Base-by-base conservation (phyloP, 2,113 vertebrate species). In the Picathartes gymnocephalus region DNA sequence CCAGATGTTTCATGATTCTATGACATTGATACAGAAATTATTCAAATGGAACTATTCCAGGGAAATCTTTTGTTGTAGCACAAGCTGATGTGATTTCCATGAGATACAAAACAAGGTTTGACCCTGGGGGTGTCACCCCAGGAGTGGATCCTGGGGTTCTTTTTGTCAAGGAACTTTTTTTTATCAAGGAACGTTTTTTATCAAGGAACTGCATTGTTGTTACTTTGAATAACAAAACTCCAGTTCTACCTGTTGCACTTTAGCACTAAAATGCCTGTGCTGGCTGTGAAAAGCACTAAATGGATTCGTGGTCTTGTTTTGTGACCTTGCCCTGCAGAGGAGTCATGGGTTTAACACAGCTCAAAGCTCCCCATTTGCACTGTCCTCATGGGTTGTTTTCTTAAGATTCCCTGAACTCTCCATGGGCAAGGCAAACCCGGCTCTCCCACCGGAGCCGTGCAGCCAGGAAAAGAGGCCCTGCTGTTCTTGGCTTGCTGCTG, bases 401-500 rank as follows among this genome's bases (percentile, higher is more conserved):
- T 68, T 81, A 69, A 92, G 83, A 65, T 93, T 91, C 71, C 48
- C 20, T 5, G 51, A 87, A 86, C 35, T 65, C 76, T 94, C 47
- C 56, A 27, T 14, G 61, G 60, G 77, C 73, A 15, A 24, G 78
- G 73, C n/a, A 71, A 33, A 30, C 4, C 15, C 4, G 8, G 35
- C 10, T n/a, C 74, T 87, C 56, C 13, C 71, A 22, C 4, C 5
- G 0, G n/a, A 91, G 93, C 80, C 9, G 11, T 37, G 91, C 71
- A 39, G 90, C 21, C 54, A 65, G 91, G 80, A 86, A 95, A 92
- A 92, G 83, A 93, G 81, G 11, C 65, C 5, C 54, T 94, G 96
- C 93, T 95, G 93, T 76, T 96, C 53, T 89, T 95, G 96, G 94
- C 80, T 64, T 51, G 92, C 45, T 19, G 68, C 88, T 80, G 85